Percentiles rank a stretch among this genome's conserved stretches.
Evolutionary conservation across 1,140 invertebrate species (phyloP).

Genomic region (Heterodera schachtii): DNA sequence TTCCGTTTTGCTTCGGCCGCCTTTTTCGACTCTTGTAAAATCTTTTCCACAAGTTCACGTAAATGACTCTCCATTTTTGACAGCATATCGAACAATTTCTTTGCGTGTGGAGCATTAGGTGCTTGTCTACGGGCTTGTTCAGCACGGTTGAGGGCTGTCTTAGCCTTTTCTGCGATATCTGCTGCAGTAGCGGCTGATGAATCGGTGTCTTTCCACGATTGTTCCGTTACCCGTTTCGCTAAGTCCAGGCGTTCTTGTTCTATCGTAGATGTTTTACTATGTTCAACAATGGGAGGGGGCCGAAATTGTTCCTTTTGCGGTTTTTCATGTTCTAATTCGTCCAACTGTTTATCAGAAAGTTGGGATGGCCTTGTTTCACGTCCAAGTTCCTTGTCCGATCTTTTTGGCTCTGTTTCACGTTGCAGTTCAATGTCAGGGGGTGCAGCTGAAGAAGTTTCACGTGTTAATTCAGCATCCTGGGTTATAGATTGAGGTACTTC

Average conservation of each 20-base stretch:
- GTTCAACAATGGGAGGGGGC: neutral
- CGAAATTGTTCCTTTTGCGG: neutral
- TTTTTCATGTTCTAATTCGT: neutral
- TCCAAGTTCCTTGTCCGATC: too few relatives aligned
- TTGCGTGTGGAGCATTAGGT: neutral
- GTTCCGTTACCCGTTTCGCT: neutral
- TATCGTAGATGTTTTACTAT: neutral
- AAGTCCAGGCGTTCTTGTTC: neutral
- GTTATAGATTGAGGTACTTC: too few relatives aligned
- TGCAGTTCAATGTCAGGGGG: too few relatives aligned
- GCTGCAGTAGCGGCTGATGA: neutral
- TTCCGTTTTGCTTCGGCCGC: neutral
- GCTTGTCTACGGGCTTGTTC: neutral
- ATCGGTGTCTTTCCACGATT: neutral
- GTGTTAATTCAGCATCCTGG: too few relatives aligned
- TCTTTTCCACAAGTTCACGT: neutral
- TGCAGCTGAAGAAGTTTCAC: too few relatives aligned
- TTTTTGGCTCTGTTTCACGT: too few relatives aligned
- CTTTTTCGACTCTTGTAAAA: neutral
- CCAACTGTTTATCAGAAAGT: too few relatives aligned
- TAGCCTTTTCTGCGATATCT: neutral
- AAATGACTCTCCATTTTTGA: neutral
- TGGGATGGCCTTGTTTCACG: too few relatives aligned
- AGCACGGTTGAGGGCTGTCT: neutral
- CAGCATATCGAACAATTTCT: neutral